Percentiles rank a stretch among this genome's conserved stretches.
phyloP scores from a whole-genome alignment of 2,797 vertebrate genomes.

The Microctenopoma steveboyesi region DNA sequence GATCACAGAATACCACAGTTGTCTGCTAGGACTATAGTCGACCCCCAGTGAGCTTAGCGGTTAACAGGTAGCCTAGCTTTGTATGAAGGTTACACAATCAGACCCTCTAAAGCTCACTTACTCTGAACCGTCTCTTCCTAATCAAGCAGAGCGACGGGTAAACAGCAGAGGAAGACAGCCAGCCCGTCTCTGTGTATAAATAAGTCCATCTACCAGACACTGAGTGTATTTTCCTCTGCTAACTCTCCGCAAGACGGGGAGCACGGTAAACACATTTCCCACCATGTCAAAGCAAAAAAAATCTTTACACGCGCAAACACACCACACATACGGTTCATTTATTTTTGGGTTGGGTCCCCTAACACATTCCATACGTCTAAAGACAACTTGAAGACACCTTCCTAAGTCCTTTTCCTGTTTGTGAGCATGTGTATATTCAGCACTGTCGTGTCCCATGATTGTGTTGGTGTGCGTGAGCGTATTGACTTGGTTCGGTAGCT shows the following conservation, averaged over 20 bases:
- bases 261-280: background rate
- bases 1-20: too few species aligned
- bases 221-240: background rate
- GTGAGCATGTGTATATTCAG: constrained; percentile 23
- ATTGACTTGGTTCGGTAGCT: constrained; percentile 10
- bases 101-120: background rate
- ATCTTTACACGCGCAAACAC: too few species aligned
- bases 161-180: too few species aligned
- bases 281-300: background rate
- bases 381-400: constrained; percentile 38
- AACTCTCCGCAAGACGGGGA: background rate
- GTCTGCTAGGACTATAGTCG: too few species aligned
- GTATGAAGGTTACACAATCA: background rate
- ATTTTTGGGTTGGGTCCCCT: background rate
- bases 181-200: background rate
- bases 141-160: too few species aligned
- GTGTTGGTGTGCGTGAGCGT: background rate
- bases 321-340: too few species aligned
- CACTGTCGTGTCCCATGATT: background rate
- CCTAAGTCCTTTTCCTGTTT: background rate
- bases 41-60: too few species aligned
- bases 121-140: background rate
- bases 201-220: background rate
- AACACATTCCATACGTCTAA: background rate
- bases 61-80: background rate